Evolutionary conservation across 2,888 invertebrate species (phyloP).

Genomic region (Anaspis maculata): DNA sequence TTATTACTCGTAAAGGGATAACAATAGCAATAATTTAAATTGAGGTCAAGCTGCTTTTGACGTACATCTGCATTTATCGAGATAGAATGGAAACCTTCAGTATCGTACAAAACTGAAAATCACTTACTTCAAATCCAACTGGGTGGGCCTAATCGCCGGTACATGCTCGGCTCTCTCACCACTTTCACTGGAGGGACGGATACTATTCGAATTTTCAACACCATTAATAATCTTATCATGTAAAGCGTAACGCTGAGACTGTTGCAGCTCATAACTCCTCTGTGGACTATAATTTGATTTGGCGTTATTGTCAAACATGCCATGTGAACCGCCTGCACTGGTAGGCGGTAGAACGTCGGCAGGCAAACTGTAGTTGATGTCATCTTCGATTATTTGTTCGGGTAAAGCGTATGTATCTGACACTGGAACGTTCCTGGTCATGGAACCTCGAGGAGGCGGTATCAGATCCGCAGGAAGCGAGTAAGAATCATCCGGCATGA

Average conservation of each 20-base stretch:
- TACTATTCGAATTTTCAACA: conserved; percentile 16
- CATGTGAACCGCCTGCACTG: no score
- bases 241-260: conserved; percentile 13
- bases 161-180: conserved; percentile 13
- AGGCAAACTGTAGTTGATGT: conserved; percentile 39
- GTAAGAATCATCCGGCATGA: conserved; percentile 43
- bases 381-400: conserved; percentile 34
- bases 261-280: conserved; percentile 7
- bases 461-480: conserved; percentile 50
- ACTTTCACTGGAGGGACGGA: conserved; percentile 16
- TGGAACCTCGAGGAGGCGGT: conserved; percentile 30
- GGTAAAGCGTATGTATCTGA: conserved; percentile 29
- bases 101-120: no score
- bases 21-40: no score
- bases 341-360: conserved; percentile 38
- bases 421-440: conserved; percentile 21
- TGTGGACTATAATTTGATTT: conserved; percentile 21
- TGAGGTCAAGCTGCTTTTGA: no score
- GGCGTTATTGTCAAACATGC: conserved; percentile 17
- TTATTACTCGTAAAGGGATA: no score
- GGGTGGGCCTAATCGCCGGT: conserved; percentile 34
- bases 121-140: conserved; percentile 38
- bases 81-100: no score
- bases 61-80: no score
- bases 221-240: conserved; percentile 24